Percentiles rank a stretch among this genome's conserved stretches.
phyloP scores from a whole-genome alignment of 2,113 vertebrate genomes.

The Hyperoodon ampullatus region DNA sequence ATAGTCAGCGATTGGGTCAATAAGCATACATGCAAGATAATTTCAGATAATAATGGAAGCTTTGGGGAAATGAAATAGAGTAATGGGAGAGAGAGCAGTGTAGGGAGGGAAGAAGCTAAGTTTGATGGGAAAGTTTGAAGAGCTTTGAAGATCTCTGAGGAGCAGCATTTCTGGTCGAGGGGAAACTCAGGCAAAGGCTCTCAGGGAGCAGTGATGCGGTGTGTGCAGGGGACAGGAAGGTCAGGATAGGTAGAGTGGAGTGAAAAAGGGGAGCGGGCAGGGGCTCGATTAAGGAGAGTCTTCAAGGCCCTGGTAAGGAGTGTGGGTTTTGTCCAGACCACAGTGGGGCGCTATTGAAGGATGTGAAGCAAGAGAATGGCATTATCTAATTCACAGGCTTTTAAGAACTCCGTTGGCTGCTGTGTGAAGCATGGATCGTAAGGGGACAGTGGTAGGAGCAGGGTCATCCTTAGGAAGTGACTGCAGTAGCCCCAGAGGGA shows the following conservation, averaged over 20 bases:
- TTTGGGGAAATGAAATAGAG: background rate
- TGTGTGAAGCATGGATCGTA: background rate
- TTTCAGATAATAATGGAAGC: background rate
- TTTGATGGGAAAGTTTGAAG: constrained; percentile 2
- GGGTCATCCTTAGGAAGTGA: background rate
- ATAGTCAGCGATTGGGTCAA: background rate
- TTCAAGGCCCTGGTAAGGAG: background rate
- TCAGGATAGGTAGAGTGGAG: background rate
- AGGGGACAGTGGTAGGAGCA: background rate
- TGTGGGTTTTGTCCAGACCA: background rate
- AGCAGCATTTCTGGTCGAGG: background rate
- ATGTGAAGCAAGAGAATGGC: background rate
- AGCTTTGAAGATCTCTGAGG: background rate
- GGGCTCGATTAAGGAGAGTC: background rate
- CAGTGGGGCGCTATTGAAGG: background rate
- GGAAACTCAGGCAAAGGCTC: background rate
- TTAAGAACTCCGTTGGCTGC: background rate
- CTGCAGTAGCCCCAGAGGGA: background rate
- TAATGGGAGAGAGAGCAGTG: background rate
- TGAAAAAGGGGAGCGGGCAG: background rate
- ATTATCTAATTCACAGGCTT: background rate
- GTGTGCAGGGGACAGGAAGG: background rate
- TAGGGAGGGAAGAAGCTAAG: background rate
- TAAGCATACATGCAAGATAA: background rate
- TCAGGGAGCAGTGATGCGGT: background rate